These are phyloP conservation scores for Bubo bubo DNA, from an alignment of 2,113 vertebrate species.

Conservation along the genomic window DNA sequence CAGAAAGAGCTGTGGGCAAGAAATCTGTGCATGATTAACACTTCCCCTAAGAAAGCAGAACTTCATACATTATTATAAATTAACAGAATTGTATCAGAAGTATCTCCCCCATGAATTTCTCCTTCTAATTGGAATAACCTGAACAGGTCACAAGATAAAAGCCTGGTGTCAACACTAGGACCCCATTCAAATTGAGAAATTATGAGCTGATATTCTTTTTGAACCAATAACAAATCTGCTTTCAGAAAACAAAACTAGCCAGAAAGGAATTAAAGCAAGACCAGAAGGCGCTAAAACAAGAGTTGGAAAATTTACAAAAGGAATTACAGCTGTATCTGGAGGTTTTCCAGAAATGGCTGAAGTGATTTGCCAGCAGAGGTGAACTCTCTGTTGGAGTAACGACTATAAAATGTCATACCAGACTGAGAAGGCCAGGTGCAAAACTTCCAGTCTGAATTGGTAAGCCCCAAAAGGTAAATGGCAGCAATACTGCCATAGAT, in stretches of 20 bases:
- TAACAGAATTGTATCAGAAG: background rate
- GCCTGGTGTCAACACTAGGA: background rate
- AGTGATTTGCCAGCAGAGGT: conserved; percentile 21
- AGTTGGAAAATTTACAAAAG: conserved; percentile 58
- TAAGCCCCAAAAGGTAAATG: background rate
- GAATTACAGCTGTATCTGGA: conserved; percentile 44
- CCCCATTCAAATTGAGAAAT: background rate
- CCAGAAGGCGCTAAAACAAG: conserved; percentile 13
- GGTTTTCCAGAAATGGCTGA: conserved; percentile 19
- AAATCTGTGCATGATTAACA: conserved; percentile 12
- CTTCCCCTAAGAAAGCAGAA: background rate
- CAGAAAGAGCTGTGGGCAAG: background rate
- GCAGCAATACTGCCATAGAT: background rate
- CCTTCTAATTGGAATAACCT: conserved; percentile 4
- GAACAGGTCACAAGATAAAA: background rate
- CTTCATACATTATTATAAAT: background rate
- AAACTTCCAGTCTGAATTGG: background rate
- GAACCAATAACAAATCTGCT: background rate
- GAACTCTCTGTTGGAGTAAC: conserved; percentile 13
- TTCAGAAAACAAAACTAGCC: conserved; percentile 19
- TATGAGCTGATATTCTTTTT: background rate
- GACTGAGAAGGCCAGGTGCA: background rate
- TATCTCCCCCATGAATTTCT: background rate
- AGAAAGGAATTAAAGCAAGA: conserved; percentile 49
- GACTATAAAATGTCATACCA: background rate